Evolutionary conservation across 2,797 vertebrate species (phyloP).

Genomic region (Cynopterus sphinx): DNA sequence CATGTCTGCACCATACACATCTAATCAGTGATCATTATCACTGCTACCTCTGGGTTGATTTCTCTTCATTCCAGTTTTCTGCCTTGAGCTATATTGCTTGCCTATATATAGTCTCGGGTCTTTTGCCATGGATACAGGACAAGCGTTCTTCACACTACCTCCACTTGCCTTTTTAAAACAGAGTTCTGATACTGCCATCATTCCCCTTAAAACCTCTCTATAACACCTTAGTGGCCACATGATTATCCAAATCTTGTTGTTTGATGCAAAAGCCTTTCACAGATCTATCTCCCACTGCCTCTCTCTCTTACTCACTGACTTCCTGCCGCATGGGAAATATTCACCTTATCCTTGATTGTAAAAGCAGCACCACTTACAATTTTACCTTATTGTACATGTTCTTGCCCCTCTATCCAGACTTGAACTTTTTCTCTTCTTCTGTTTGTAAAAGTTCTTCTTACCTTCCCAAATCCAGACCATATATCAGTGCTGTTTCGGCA

Average conservation of each 20-base stretch:
- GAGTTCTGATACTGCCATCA: not conserved
- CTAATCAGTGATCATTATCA: not conserved
- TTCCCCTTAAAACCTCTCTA: not conserved
- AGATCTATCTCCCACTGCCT: not conserved
- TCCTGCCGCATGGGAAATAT: not conserved
- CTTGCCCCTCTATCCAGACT: not conserved
- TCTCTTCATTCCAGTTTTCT: not conserved
- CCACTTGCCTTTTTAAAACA: not conserved
- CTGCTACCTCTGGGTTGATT: not conserved
- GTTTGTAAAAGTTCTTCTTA: slow-evolving; percentile 2
- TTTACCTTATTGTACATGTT: not conserved
- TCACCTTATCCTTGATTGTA: not conserved
- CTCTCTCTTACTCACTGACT: not conserved
- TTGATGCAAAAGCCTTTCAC: not conserved
- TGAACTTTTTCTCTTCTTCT: not conserved
- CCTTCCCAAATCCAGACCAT: not conserved
- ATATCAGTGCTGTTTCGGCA: not conserved
- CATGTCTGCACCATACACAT: not conserved
- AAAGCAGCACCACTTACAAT: not conserved
- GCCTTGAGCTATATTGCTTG: not conserved
- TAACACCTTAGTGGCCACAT: not conserved
- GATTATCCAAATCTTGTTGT: not conserved
- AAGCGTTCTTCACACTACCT: not conserved
- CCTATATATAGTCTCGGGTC: not conserved
- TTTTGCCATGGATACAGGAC: no score